Base-by-base conservation (phyloP, 2,113 vertebrate species). In the Indicator indicator region DNA sequence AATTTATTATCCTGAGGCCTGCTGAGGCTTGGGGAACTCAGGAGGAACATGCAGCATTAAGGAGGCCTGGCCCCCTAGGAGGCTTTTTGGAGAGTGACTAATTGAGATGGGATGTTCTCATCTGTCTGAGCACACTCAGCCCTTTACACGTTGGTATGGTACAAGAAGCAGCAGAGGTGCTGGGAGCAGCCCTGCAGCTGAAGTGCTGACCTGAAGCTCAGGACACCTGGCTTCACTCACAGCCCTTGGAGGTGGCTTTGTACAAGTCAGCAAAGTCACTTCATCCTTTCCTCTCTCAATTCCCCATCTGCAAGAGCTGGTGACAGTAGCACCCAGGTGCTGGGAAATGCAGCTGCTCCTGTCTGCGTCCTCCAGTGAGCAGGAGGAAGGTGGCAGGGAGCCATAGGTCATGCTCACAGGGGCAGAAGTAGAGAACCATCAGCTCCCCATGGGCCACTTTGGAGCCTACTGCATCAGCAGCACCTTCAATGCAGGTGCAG, bases 1-100 rank as follows among this genome's bases (percentile, higher is more conserved):
- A 83, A 96, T 96, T 95, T 95, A 96, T 97, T 85, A 95, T 77
- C 84, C 75, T 1, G 24, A 65, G 71, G 90, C 94, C 86, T 86
- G 85, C 88, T 81, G 92, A 88, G 94, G 86, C 81, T 78, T 44
- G 79, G 69, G 87, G 89, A 92, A 20, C 94, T 95, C 75, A 13
- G 84, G 56, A 84, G 83, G 92, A 95, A 94, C 81, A 50, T 3
- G 79, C 75, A 67, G 70, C 76, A 55, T 80, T 81, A 78, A 92
- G 93, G 83, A 93, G 77, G 64, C 56, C n/a, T 38, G 81, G 62
- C 56, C 88, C 83, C 62, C 28, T 9, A 75, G 82, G 90, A 95
- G 71, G 70, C 50, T 68, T 82, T 91, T 96, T 92, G 79, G 84
- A 79, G 89, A 88, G 88, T 86, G 93, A 96, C 90, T 86, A 68